These are phyloP conservation scores for Lycaon pictus DNA, from an alignment of 2,113 vertebrate genomes.

Conservation along the genomic window DNA sequence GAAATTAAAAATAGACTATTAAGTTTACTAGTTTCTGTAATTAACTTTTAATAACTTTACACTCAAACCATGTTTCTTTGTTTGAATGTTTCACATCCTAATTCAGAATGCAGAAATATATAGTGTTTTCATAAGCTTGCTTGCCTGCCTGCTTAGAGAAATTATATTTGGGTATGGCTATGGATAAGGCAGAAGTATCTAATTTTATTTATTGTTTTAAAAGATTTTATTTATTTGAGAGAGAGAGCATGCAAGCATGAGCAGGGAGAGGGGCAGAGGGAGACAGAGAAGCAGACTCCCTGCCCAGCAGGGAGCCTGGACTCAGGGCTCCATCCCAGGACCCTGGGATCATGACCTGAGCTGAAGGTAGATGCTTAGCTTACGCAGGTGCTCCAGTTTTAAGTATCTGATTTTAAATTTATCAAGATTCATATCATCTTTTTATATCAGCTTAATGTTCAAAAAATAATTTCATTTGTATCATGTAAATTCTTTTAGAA, in stretches of 20 bases:
- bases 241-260: too few relatives aligned
- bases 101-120: neutral
- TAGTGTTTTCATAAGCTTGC: neutral
- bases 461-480: conserved; percentile 9
- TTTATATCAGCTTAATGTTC: conserved; percentile 39
- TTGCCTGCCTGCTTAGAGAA: conserved; percentile 26
- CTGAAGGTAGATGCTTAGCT: too few relatives aligned
- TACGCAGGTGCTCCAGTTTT: too few relatives aligned
- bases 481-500: conserved; percentile 48
- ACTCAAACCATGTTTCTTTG: neutral
- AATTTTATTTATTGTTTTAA: neutral
- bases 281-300: too few relatives aligned
- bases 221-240: too few relatives aligned
- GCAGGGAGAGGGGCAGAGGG: too few relatives aligned
- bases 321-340: too few relatives aligned
- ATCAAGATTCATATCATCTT: conserved; percentile 39
- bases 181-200: conserved; percentile 26
- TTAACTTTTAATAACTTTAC: conserved; percentile 47
- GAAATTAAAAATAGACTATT: conserved; percentile 22
- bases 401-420: conserved; percentile 50
- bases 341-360: too few relatives aligned
- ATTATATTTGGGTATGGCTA: conserved; percentile 32
- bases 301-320: too few relatives aligned
- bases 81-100: conserved; percentile 17
- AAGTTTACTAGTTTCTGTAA: conserved; percentile 38